Evolutionary conservation across 2,113 vertebrate species (phyloP).

Genomic region (Pelecanus crispus): DNA sequence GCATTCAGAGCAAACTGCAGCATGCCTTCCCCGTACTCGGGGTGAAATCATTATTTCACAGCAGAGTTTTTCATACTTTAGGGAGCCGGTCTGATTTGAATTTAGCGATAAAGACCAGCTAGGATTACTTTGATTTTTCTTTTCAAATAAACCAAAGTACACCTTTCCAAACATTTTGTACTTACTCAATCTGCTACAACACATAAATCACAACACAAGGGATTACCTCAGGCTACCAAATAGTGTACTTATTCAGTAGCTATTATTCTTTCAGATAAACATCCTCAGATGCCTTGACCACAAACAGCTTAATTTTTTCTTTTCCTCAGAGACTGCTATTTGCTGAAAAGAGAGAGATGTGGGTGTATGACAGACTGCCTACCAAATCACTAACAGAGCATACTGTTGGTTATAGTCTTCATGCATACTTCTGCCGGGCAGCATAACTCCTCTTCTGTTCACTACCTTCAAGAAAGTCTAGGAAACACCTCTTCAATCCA

Average conservation of each 20-base stretch:
- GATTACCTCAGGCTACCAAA: constrained; percentile 55
- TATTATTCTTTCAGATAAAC: constrained; percentile 32
- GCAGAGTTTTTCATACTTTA: constrained; percentile 18
- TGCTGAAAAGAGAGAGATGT: neutral
- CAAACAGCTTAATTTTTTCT: neutral
- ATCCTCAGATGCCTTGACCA: constrained; percentile 23
- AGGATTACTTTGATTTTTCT: constrained; percentile 15
- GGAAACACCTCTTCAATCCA: constrained; percentile 14
- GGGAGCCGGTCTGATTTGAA: neutral
- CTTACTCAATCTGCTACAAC: constrained; percentile 20
- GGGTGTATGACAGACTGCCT: constrained; percentile 1
- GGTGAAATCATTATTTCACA: constrained; percentile 33
- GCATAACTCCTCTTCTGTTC: neutral
- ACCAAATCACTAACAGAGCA: neutral
- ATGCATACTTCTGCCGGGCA: constrained; percentile 4
- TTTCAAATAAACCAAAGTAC: constrained; percentile 9
- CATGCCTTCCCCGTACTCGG: neutral
- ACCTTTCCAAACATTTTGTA: constrained; percentile 28
- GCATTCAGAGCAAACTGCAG: neutral
- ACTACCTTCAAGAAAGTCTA: neutral
- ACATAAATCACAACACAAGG: constrained; percentile 48
- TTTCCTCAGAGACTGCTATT: constrained; percentile 27
- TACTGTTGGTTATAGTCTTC: neutral
- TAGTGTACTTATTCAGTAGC: constrained; percentile 27
- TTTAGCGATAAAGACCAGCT: neutral